Conservation (phyloP, 2,888 invertebrate genomes). For the Deilephila elpenor region DNA sequence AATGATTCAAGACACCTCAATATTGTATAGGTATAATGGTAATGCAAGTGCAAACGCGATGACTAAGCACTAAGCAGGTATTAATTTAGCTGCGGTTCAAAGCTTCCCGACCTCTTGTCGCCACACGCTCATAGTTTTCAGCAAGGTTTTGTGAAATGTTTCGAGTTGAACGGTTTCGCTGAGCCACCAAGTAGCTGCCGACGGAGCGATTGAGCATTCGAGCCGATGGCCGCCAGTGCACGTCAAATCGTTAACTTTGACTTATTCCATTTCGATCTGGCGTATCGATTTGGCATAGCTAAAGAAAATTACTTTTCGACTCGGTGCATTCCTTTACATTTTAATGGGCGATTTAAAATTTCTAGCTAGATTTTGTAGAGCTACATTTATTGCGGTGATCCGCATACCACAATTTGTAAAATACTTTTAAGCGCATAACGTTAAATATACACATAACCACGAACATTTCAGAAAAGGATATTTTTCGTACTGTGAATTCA, state of each 20-base stretch:
- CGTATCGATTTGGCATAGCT: constrained; percentile 34
- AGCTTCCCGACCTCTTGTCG: not conserved
- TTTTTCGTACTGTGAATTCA: not conserved
- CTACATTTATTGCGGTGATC: constrained; percentile 24
- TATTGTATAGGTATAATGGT: too few species aligned
- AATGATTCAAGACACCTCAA: too few species aligned
- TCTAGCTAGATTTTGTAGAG: constrained; percentile 26
- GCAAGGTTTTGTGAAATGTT: not conserved
- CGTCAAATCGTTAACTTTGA: constrained; percentile 35
- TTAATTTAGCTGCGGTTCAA: not conserved
- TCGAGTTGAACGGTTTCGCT: not conserved
- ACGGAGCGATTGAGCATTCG: not conserved
- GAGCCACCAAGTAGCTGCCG: constrained; percentile 8
- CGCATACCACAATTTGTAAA: constrained; percentile 24
- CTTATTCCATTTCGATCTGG: constrained; percentile 33
- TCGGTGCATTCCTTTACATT: constrained; percentile 35
- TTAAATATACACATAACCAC: not conserved
- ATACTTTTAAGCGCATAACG: constrained; percentile 7
- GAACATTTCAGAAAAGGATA: not conserved
- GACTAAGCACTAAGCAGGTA: constrained; percentile 1
- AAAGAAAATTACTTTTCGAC: constrained; percentile 34
- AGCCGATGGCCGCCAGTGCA: constrained; percentile 31
- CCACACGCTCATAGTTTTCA: not conserved
- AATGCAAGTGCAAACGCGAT: not conserved
- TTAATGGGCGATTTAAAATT: constrained; percentile 33